Percentiles rank a stretch among this genome's conserved stretches.
Evolutionary conservation across 2,888 invertebrate genomes (phyloP).

Genomic region (Nomada fucata): DNA sequence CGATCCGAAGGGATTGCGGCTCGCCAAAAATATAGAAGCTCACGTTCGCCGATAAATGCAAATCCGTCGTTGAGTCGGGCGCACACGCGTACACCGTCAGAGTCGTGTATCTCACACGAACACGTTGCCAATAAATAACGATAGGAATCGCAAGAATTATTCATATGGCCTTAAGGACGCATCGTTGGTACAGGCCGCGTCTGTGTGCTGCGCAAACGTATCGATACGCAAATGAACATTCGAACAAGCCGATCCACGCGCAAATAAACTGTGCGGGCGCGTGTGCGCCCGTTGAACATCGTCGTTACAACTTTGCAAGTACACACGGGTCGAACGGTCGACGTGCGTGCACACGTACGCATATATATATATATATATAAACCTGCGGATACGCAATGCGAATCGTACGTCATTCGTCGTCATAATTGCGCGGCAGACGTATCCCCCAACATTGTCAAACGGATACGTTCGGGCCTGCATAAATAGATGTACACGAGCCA

Average conservation of each 20-base stretch:
- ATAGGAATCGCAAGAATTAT: slow-evolving; percentile 28
- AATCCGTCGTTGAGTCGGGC: not conserved
- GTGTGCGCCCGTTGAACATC: too few relatives aligned
- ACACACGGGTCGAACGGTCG: not conserved
- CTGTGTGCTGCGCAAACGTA: slow-evolving; percentile 23
- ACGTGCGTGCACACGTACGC: not conserved
- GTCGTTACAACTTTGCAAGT: too few relatives aligned
- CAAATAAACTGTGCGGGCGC: not conserved
- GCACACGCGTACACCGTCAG: too few relatives aligned
- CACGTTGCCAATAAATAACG: slow-evolving; percentile 11
- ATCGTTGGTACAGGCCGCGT: not conserved
- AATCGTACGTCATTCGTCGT: slow-evolving; percentile 18
- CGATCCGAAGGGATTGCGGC: not conserved
- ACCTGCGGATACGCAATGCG: not conserved
- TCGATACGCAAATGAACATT: slow-evolving; percentile 43
- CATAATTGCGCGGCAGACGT: slow-evolving; percentile 34
- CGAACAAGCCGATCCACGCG: slow-evolving; percentile 27
- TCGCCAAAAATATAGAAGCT: not conserved
- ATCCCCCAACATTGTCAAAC: not conserved
- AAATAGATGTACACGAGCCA: slow-evolving; percentile 35
- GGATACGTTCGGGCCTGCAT: not conserved
- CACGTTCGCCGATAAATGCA: not conserved
- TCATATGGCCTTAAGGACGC: slow-evolving; percentile 14
- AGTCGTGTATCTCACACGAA: not conserved
- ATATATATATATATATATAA: not conserved